Evolutionary conservation across 1,140 invertebrate genomes (phyloP).

Genomic region (Zaprionus vittiger): DNA sequence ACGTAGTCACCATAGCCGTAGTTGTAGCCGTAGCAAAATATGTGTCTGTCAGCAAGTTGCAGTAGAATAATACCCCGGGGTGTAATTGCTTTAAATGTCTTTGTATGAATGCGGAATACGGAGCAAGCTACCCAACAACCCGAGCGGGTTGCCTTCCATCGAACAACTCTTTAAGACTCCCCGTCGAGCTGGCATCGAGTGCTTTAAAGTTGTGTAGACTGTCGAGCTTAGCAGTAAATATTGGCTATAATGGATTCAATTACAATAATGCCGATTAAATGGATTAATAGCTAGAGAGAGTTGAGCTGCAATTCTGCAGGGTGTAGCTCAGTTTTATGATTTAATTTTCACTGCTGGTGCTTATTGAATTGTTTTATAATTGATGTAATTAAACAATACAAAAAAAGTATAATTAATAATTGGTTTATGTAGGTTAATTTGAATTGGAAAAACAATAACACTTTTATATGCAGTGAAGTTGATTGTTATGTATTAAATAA

Average conservation of each 20-base stretch:
- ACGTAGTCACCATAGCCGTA: conserved; percentile 27
- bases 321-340: not conserved
- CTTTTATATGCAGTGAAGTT: not conserved
- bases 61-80: conserved; percentile 78
- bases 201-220: not conserved
- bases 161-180: conserved; percentile 57
- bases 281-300: conserved; percentile 8
- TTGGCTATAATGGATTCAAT: conserved; percentile 19
- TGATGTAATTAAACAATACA: not conserved
- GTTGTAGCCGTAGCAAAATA: conserved; percentile 42
- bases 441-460: not conserved
- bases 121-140: conserved; percentile 14
- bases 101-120: conserved; percentile 72
- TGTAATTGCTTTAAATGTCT: conserved; percentile 82
- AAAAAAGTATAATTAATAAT: not conserved
- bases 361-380: not conserved
- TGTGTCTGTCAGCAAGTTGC: conserved; percentile 78
- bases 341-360: not conserved
- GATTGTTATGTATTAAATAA: not conserved
- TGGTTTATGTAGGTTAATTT: not conserved
- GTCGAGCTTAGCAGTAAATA: conserved; percentile 10
- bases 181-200: not conserved
- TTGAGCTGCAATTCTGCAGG: conserved; percentile 1
- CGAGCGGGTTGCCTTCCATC: conserved; percentile 29
- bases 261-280: conserved; percentile 22